Conservation (phyloP, 2,797 vertebrate genomes). For the Phrynocephalus vlangalii region DNA sequence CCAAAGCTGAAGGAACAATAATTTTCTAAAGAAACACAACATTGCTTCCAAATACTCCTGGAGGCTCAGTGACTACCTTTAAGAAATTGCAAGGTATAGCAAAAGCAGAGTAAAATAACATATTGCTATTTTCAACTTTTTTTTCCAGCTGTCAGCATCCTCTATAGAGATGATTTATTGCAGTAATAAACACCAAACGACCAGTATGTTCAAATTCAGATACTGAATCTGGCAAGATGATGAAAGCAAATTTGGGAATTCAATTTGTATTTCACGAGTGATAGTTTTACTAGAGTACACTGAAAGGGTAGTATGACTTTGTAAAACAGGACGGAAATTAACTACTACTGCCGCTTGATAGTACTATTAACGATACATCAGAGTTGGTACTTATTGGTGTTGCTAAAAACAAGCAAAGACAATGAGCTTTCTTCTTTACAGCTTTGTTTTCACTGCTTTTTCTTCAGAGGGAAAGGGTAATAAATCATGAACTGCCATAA, state of each 20-base stretch:
- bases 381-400: neutral
- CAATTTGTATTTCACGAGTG: slow-evolving; percentile 41
- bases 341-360: slow-evolving; percentile 24
- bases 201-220: slow-evolving; percentile 19
- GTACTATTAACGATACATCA: neutral
- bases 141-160: slow-evolving; percentile 5
- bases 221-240: slow-evolving; percentile 26
- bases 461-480: slow-evolving; percentile 35
- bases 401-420: neutral
- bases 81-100: neutral
- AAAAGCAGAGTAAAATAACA: slow-evolving; percentile 23
- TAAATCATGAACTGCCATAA: slow-evolving; percentile 38
- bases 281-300: slow-evolving; percentile 26
- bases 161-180: neutral
- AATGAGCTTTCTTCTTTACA: slow-evolving; percentile 6
- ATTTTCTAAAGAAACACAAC: slow-evolving; percentile 5
- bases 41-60: slow-evolving; percentile 3
- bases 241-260: slow-evolving; percentile 38
- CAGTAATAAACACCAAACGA: slow-evolving; percentile 27
- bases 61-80: neutral
- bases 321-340: slow-evolving; percentile 10
- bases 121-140: slow-evolving; percentile 23
- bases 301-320: slow-evolving; percentile 6
- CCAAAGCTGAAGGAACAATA: neutral
- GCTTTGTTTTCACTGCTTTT: slow-evolving; percentile 43